Percentiles rank a stretch among this genome's conserved stretches.
These are phyloP conservation scores for Brachionus angularis DNA, from an alignment of 1,140 invertebrate species.

Conservation along the genomic window DNA sequence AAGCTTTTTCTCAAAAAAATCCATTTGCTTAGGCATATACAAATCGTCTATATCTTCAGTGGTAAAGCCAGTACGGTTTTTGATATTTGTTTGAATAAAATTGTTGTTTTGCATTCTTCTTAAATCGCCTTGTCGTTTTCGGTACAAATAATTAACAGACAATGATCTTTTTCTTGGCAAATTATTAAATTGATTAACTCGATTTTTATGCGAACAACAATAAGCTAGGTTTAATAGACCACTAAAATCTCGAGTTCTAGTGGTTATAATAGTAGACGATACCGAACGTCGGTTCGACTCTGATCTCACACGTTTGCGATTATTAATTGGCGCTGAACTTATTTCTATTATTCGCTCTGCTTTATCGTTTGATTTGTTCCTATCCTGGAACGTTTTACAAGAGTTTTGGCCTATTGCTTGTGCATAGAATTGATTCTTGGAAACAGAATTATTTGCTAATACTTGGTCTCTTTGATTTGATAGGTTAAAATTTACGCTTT, in stretches of 20 bases:
- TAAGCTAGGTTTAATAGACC: slow-evolving; percentile 12
- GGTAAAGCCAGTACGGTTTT: slow-evolving; percentile 24
- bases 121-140: slow-evolving; percentile 31
- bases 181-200: slow-evolving; percentile 2
- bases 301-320: slow-evolving; percentile 8
- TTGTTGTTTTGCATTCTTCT: slow-evolving; percentile 28
- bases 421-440: too few species aligned
- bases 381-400: not conserved
- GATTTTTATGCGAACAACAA: not conserved
- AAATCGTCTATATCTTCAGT: slow-evolving; percentile 40
- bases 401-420: too few species aligned
- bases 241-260: not conserved
- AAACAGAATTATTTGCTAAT: too few species aligned
- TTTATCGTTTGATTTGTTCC: not conserved
- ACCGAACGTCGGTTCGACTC: not conserved
- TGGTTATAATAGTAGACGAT: not conserved
- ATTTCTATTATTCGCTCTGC: not conserved
- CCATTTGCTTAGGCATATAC: slow-evolving; percentile 29
- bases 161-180: slow-evolving; percentile 1
- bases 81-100: not conserved
- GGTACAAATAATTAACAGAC: slow-evolving; percentile 39
- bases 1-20: slow-evolving; percentile 25
- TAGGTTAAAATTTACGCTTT: too few species aligned
- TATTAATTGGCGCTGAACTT: slow-evolving; percentile 14
- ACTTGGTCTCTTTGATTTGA: too few species aligned